Evolutionary conservation across 2,888 invertebrate species (phyloP).

Genomic region (Toxonevra muliebris): DNA sequence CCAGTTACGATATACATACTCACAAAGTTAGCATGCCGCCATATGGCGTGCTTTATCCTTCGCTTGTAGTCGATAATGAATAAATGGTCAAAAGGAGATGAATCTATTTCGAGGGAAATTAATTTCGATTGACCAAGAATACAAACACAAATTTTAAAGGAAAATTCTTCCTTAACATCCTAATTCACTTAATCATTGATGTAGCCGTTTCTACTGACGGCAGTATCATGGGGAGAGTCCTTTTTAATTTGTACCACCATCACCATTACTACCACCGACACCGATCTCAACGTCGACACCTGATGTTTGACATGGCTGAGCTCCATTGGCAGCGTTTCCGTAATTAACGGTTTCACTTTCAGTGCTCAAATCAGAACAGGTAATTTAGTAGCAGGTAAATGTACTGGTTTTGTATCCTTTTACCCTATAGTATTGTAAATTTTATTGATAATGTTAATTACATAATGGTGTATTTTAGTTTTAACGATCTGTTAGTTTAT

Average conservation of each 20-base stretch:
- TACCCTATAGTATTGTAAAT: conserved; percentile 1
- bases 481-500: conserved; percentile 59
- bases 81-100: conserved; percentile 21
- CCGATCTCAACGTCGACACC: conserved; percentile 49
- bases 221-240: conserved; percentile 14
- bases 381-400: conserved; percentile 39
- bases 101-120: conserved; percentile 24
- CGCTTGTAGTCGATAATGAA: neutral
- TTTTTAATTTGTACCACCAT: conserved; percentile 22
- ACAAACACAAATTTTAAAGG: conserved; percentile 9
- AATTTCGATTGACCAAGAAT: neutral
- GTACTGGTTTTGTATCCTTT: neutral
- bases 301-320: conserved; percentile 54
- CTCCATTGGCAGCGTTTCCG: conserved; percentile 24
- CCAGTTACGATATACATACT: conserved; percentile 23
- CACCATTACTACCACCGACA: conserved; percentile 7
- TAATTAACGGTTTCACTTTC: conserved; percentile 60
- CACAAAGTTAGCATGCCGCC: conserved; percentile 34
- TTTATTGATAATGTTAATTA: conserved; percentile 53
- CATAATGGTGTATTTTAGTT: conserved; percentile 30
- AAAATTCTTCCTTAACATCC: conserved; percentile 32
- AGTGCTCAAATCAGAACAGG: conserved; percentile 59
- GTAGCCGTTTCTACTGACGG: conserved; percentile 38
- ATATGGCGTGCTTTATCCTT: conserved; percentile 44
- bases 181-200: conserved; percentile 34